phyloP scores from a whole-genome alignment of 1,140 invertebrate genomes.

The Zaprionus kolodkinae region DNA sequence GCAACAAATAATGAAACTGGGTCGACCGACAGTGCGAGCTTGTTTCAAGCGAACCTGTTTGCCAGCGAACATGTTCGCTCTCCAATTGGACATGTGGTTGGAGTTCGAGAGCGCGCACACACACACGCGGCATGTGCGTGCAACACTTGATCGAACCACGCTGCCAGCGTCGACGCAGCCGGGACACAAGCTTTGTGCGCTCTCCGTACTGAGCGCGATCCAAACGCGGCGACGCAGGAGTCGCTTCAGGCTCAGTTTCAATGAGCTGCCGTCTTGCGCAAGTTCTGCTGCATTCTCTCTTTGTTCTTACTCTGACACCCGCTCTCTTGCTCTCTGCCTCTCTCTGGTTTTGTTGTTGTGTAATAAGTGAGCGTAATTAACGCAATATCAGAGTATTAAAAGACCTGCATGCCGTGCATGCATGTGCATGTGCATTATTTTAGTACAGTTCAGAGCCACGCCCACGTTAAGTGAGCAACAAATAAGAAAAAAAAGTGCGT shows the following conservation, averaged over 20 bases:
- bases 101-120: background rate
- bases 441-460: background rate
- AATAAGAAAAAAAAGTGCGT: background rate
- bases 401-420: background rate
- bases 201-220: background rate
- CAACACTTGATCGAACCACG: background rate
- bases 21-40: conserved; percentile 51
- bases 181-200: background rate
- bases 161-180: too few species aligned
- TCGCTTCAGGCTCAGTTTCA: background rate
- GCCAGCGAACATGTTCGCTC: conserved; percentile 40
- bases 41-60: conserved; percentile 29
- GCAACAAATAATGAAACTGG: conserved; percentile 76
- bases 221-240: background rate
- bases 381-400: background rate
- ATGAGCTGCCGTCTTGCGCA: conserved; percentile 3
- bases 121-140: background rate
- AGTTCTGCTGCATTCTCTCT: background rate
- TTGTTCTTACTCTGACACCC: background rate
- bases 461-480: background rate
- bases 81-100: conserved; percentile 19
- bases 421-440: background rate
- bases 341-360: background rate
- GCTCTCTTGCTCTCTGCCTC: background rate
- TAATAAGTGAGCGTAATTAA: conserved; percentile 1